Evolutionary conservation across 2,797 vertebrate species (phyloP).

Genomic region (Myotis myotis): DNA sequence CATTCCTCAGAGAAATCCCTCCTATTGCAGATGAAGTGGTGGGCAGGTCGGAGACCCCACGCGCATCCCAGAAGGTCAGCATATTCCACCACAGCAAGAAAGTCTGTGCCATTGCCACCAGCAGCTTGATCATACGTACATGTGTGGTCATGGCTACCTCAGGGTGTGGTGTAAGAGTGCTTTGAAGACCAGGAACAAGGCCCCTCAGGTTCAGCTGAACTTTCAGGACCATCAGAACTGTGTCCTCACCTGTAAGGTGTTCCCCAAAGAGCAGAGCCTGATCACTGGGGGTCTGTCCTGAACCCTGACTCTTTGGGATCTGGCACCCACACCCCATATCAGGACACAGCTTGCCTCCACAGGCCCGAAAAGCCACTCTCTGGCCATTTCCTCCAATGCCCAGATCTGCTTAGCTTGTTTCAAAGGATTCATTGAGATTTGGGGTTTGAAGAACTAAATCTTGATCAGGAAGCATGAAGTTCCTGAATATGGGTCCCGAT

Average conservation of each 20-base stretch:
- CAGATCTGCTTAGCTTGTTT: conserved; percentile 69
- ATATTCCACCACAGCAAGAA: conserved; percentile 43
- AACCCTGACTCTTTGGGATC: conserved; percentile 66
- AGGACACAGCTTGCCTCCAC: conserved; percentile 50
- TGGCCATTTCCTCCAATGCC: conserved; percentile 63
- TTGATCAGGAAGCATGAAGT: conserved; percentile 66
- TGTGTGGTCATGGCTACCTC: conserved; percentile 37
- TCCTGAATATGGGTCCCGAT: conserved; percentile 32
- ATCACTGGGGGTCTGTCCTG: conserved; percentile 57
- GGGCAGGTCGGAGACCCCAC: conserved; percentile 18
- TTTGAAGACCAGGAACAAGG: neutral
- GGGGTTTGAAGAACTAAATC: conserved; percentile 70
- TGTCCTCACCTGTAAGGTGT: conserved; percentile 63
- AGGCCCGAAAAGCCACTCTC: conserved; percentile 23
- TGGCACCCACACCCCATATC: conserved; percentile 54
- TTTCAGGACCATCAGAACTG: conserved; percentile 47
- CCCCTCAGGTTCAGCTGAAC: conserved; percentile 60
- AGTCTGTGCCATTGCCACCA: conserved; percentile 53
- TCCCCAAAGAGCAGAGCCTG: conserved; percentile 40
- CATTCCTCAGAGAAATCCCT: conserved; percentile 49
- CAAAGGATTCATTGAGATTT: conserved; percentile 70
- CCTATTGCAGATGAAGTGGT: neutral
- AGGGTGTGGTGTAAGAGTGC: conserved; percentile 62
- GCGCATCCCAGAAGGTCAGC: conserved; percentile 26
- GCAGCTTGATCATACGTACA: conserved; percentile 48